Base-by-base conservation (phyloP, 1,140 invertebrate genomes). In the Drosophila sucinea region DNA sequence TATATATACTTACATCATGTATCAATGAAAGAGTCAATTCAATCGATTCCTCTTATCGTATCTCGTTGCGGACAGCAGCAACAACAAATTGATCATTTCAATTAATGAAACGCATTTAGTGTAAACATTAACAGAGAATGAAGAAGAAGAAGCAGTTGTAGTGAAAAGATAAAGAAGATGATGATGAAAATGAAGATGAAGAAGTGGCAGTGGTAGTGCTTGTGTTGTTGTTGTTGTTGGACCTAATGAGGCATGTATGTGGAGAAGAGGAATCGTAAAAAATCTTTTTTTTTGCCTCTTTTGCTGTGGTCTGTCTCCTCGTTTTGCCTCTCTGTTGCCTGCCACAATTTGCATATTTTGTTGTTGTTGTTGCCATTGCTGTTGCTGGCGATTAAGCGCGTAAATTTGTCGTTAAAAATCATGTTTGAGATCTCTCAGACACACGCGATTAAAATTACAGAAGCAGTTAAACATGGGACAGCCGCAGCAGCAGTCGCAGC, bases 371-470 rank as follows among this genome's bases (percentile, higher is more conserved):
- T 67, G 76, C 61, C 63, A 61, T 63, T 71, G 63, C 70, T 75
- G 65, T 67, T 71, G 68, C 61, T 38, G 69, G 73, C 84, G 84
- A 87, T 87, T 87, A 87, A 89, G 77, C 84, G 80, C 84, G 84
- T 87, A 87, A 87, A 87, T 87, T 87, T 87, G 84, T 87, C 84
- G 84, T 87, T 89, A 87, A 87, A 89, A 87, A 89, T 87, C 84
- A 89, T 87, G 84, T 87, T 73, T 64, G 73, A 77, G 73, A 77
- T 77, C 66, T 66, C 65, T 54, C 30, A 72, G 65, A 68, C 65
- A 77, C 73, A 77, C 73, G 73, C 81, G 77, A 80, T 84, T 69
- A 60, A 67, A 58, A 27, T 40, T 76, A 70, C 57, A 58, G 44
- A 54, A 33, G 41, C 47, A 51, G 40, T 27, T 35, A 40, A 32